Base-by-base conservation (phyloP, 2,113 vertebrate species). In the Ceyx margarethae region DNA sequence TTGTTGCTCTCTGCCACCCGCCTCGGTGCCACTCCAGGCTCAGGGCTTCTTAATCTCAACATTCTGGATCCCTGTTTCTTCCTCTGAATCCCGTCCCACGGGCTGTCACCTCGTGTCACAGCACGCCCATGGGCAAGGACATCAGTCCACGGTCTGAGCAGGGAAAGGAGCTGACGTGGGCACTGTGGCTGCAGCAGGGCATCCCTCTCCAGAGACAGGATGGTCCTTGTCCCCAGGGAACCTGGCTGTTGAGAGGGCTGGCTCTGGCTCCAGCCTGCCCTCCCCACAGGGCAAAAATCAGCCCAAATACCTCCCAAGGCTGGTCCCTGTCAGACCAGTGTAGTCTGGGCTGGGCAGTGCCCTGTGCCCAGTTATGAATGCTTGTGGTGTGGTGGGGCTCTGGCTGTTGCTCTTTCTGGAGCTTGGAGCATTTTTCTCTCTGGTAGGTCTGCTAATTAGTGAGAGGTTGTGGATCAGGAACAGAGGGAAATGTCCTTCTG, bases 401-500 rank as follows among this genome's bases (percentile, higher is more conserved):
- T 15, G 1, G 3, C 80, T 65, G 66, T 15, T 64, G 42, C 81
- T 91, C 62, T 11, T 86, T 26, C 86, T 73, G 89, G 54, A 85
- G 77, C 89, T 91, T 0, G 5, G 33, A 91, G 81, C 84, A 18
- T 82, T 92, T 91, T 87, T 92, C 86, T 92, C 81, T 91, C 86
- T 23, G 73, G 11, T 31, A 77, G 61, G 54, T 88, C 81, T 79
- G 62, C 90, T 94, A 89, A 92, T 93, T 84, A 89, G 71, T 35
- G 78, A 22, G 92, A 93, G 89, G 84, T 71, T 84, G 90, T 92
- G 95, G 86, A 94, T 82, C 81, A 58, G 86, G 91, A 76, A n/a
- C 64, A 66, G 91, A 67, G 89, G 89, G 84, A 96, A 94, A 77
- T 56, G 91, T 87, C 96, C 91, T 92, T 87, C 86, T 85, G 58